A percentile compares a stretch with the other conserved stretches of the same genome.
phyloP scores from a whole-genome alignment of 2,888 invertebrate species.

The Synergus gifuensis region DNA sequence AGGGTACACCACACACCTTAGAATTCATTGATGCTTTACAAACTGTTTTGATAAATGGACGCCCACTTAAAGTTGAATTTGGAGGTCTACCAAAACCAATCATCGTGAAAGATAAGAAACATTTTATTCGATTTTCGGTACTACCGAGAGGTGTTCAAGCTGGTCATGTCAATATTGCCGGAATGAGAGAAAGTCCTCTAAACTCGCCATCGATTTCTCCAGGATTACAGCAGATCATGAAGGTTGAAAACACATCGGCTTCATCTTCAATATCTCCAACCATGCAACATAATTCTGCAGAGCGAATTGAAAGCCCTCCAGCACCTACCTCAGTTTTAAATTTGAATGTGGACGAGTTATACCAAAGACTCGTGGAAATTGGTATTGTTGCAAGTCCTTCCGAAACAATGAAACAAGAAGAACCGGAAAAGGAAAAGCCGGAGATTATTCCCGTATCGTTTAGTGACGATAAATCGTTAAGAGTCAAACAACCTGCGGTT shows the following conservation, averaged over 20 bases:
- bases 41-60: slow-evolving; percentile 88
- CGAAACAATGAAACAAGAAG: slow-evolving; percentile 68
- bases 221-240: slow-evolving; percentile 45
- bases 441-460: slow-evolving; percentile 84
- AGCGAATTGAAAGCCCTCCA: slow-evolving; percentile 67
- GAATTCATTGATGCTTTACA: slow-evolving; percentile 89
- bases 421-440: slow-evolving; percentile 68
- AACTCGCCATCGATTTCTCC: slow-evolving; percentile 63
- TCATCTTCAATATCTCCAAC: slow-evolving; percentile 54
- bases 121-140: slow-evolving; percentile 89
- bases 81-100: slow-evolving; percentile 91
- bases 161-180: slow-evolving; percentile 84
- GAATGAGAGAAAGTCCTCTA: slow-evolving; percentile 82
- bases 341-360: slow-evolving; percentile 89
- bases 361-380: slow-evolving; percentile 90
- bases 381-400: slow-evolving; percentile 84
- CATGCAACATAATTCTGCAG: slow-evolving; percentile 59
- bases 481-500: slow-evolving; percentile 87
- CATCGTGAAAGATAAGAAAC: slow-evolving; percentile 85
- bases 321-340: slow-evolving; percentile 71
- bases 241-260: slow-evolving; percentile 50
- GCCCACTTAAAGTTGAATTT: slow-evolving; percentile 88
- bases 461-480: slow-evolving; percentile 85
- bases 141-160: slow-evolving; percentile 86
- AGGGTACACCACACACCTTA: slow-evolving; percentile 85